Conservation (phyloP, 2,888 invertebrate genomes). For the Rhamphomyia laevipes region DNA sequence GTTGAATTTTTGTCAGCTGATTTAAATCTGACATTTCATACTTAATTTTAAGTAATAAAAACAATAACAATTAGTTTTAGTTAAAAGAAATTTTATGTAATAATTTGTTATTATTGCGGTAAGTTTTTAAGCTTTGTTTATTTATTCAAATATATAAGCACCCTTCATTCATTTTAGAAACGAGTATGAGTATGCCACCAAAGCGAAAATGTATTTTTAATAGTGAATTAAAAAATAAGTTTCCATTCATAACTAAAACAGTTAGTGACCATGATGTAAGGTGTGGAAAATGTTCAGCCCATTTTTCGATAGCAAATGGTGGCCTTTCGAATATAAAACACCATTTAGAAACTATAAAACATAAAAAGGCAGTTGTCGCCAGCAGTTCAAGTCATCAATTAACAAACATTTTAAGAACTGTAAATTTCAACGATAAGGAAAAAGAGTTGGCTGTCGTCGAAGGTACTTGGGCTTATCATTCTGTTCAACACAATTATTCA, state of each 20-base stretch:
- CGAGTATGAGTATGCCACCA: not conserved
- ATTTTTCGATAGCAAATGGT: not conserved
- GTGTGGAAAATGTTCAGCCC: not conserved
- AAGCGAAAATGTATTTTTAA: not conserved
- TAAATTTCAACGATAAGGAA: constrained; percentile 13
- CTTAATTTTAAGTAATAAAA: too few relatives aligned
- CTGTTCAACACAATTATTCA: constrained; percentile 18
- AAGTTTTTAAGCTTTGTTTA: not conserved
- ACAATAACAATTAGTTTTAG: too few relatives aligned
- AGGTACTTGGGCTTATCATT: constrained; percentile 19
- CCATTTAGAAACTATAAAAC: constrained; percentile 5
- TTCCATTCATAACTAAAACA: not conserved
- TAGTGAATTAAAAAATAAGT: not conserved
- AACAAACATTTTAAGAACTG: constrained; percentile 3
- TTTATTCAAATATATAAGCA: not conserved
- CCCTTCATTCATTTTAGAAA: too few relatives aligned
- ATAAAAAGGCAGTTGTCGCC: constrained; percentile 4
- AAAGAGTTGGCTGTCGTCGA: constrained; percentile 16
- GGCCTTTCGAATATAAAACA: not conserved
- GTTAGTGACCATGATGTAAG: not conserved
- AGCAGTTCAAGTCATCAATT: constrained; percentile 1
- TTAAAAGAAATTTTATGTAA: too few relatives aligned
- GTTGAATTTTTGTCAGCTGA: too few relatives aligned
- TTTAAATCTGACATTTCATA: too few relatives aligned
- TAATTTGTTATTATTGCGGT: too few relatives aligned